phyloP scores from a whole-genome alignment of 53 echinoderm and acorn worm species.

The Antedon mediterranea region DNA sequence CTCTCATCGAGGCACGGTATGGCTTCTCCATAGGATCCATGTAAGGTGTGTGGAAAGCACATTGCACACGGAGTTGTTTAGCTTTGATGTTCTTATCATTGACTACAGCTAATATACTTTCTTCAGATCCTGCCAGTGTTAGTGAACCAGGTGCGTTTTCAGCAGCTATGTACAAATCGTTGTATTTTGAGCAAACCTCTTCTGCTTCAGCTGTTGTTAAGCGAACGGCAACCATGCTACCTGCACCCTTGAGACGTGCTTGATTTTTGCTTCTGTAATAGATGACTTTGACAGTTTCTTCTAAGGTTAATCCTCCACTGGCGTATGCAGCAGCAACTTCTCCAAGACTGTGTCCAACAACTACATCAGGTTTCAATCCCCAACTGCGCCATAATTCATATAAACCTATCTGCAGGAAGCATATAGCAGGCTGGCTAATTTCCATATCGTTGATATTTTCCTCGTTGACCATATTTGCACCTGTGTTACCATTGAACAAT shows the following conservation, averaged over 20 bases:
- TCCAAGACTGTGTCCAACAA: conserved; percentile 86
- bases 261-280: conserved; percentile 77
- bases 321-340: conserved; percentile 97
- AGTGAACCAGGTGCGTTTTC: conserved; percentile 67
- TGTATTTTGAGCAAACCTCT: conserved; percentile 38
- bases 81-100: conserved; percentile 53
- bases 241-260: conserved; percentile 65
- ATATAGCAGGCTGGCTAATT: conserved; percentile 65
- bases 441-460: conserved; percentile 52
- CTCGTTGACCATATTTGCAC: conserved; percentile 1
- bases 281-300: conserved; percentile 68
- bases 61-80: conserved; percentile 67
- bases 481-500: conserved; percentile 23
- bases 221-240: conserved; percentile 82
- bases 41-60: conserved; percentile 83
- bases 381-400: conserved; percentile 56
- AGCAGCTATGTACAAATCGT: conserved; percentile 62
- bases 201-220: conserved; percentile 38
- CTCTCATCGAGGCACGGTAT: conserved; percentile 57
- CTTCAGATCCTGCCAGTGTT: conserved; percentile 52
- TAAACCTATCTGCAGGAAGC: conserved; percentile 71
- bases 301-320: conserved; percentile 55
- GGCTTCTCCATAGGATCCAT: conserved; percentile 81
- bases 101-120: conserved; percentile 40
- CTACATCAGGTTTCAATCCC: conserved; percentile 60